Percentiles rank a stretch among this genome's conserved stretches.
Evolutionary conservation across 2,113 vertebrate genomes (phyloP).

Genomic region (Polypterus senegalus): DNA sequence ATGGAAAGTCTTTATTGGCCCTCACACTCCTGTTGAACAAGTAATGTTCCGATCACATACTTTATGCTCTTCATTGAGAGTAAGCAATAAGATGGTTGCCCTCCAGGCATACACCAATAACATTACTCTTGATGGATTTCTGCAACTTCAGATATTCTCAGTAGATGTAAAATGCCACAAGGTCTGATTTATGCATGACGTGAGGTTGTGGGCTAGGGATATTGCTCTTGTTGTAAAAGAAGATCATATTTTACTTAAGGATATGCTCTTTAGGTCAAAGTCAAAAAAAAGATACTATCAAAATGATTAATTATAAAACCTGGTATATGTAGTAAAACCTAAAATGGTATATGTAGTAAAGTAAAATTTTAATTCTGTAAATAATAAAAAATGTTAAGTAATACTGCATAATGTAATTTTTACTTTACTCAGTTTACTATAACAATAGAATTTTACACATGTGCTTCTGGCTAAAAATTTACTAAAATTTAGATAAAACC

Average conservation of each 20-base stretch:
- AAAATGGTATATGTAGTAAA: too few relatives aligned
- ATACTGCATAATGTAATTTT: too few relatives aligned
- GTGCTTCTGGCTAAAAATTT: too few relatives aligned
- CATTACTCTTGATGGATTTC: slow-evolving; percentile 61
- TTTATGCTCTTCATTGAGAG: slow-evolving; percentile 45
- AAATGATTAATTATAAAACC: too few relatives aligned
- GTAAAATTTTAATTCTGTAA: too few relatives aligned
- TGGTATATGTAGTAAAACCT: too few relatives aligned
- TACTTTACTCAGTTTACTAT: too few relatives aligned
- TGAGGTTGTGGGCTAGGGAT: slow-evolving; percentile 40
- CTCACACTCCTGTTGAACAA: slow-evolving; percentile 30
- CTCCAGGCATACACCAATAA: slow-evolving; percentile 53
- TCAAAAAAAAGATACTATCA: too few relatives aligned
- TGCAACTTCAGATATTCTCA: slow-evolving; percentile 53
- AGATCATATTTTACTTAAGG: slow-evolving; percentile 32
- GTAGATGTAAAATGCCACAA: slow-evolving; percentile 44
- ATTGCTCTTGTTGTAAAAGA: slow-evolving; percentile 28
- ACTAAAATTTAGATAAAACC: too few relatives aligned
- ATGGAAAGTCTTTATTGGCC: slow-evolving; percentile 26
- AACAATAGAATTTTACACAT: too few relatives aligned
- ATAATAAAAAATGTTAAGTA: too few relatives aligned
- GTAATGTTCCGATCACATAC: slow-evolving; percentile 39
- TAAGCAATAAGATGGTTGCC: slow-evolving; percentile 52
- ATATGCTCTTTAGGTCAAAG: slow-evolving; percentile 14
- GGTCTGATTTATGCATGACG: slow-evolving; percentile 62